Evolutionary conservation across 1,140 invertebrate genomes (phyloP), one percentile per base, ranked within the genome.

Genomic region (Hylaeus anthracinus): DNA sequence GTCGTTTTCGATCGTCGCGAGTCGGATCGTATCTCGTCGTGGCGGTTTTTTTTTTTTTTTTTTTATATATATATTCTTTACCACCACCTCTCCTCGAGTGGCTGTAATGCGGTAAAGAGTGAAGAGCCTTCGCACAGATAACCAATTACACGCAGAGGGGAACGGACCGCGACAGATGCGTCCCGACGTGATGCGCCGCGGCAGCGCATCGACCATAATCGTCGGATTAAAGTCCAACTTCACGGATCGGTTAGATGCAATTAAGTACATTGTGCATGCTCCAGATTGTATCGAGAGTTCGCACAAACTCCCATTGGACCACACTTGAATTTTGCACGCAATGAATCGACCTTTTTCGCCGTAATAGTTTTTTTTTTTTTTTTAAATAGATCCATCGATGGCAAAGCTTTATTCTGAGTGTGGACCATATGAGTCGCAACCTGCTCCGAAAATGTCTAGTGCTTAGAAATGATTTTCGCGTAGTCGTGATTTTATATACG

Each of bases 51-150:
- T 88, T 26, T 26, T 26, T 26, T 26, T 26, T 26, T 26, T 26
- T 71, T n/a, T n/a, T n/a, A n/a, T n/a, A n/a, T n/a, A n/a, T n/a
- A 26, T 26, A 71, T 80, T 81, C 74, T 86, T 79, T 78, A 75
- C 78, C 81, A 84, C 72, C 81, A 72, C 82, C 88, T 86, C 83
- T 84, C 82, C 88, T 90, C 89, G 92, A 89, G 90, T 90, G 89
- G 89, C 75, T 83, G 82, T 92, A 92, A 92, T 86, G 74, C 84
- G 88, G 86, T 90, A 90, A 93, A 92, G 89, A 90, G 89, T 91
- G 90, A 91, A 93, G 92, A 94, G 90, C 86, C 91, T 92, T 81
- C 90, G 92, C 92, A 93, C 92, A 93, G 92, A 93, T 93, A 93
- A 93, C 90, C 92, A 93, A 93, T 93, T 93, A 93, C 86, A 84